Conservation (phyloP, 92 coral and sea anemone species). For the Umimayanthus kanabou region DNA sequence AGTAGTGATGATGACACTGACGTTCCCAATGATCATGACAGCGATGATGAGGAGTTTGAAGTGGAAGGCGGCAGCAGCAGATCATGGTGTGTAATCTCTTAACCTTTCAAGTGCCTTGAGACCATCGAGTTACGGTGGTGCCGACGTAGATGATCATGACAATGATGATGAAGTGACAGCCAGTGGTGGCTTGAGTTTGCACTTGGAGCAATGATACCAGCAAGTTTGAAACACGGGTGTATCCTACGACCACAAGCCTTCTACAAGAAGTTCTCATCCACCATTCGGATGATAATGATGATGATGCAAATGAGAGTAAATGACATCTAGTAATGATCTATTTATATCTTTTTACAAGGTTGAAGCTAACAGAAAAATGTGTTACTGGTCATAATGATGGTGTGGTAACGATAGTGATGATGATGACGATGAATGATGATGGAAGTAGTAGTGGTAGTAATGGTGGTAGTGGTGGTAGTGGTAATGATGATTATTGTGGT, state of each 20-base stretch:
- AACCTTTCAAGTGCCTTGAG: background rate
- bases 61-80: constrained; percentile 55
- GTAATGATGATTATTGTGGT: background rate
- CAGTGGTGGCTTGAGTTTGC: background rate
- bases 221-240: background rate
- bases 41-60: constrained; percentile 81
- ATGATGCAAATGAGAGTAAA: background rate
- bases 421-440: background rate
- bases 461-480: background rate
- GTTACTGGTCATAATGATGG: background rate
- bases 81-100: constrained; percentile 96
- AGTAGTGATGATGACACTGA: constrained; percentile 90
- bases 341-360: background rate
- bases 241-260: background rate
- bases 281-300: background rate
- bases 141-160: too few species aligned
- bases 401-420: background rate
- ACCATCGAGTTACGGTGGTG: background rate
- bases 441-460: background rate
- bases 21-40: constrained; percentile 58
- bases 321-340: background rate
- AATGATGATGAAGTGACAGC: too few species aligned
- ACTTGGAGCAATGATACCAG: background rate
- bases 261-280: background rate
- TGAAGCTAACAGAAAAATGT: too few species aligned